Evolutionary conservation across 53 echinoderm and acorn worm genomes (phyloP), one percentile per base, ranked within the genome.

Genomic region (Luidia sarsii): DNA sequence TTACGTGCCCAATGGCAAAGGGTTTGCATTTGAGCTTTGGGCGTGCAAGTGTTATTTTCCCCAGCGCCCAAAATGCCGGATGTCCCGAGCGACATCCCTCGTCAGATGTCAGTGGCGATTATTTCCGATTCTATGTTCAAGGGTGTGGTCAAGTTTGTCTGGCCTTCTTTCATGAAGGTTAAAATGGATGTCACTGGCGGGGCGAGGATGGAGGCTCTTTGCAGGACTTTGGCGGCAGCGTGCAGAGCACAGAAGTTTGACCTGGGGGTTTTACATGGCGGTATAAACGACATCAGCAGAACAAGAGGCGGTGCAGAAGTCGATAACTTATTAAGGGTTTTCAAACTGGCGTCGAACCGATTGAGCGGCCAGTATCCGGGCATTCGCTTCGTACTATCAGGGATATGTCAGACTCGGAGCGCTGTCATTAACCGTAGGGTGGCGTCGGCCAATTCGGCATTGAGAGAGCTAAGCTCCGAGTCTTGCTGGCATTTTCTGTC

Each of bases 111-210:
- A 29, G 28, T 62, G 16, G 10, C 33, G 31, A 18, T 62, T 10
- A 33, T 62, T 30, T 62, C 63, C 2, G 63, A 62, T 11, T 62
- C 63, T 33, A 62, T 62, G 35, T 62, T 62, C 63, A 63, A 34
- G 64, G 64, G 35, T 15, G 19, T 64, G 15, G 33, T 31, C 33
- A 33, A 31, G 2, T 64, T 64, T 64, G 64, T n/a, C 34, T 64
- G 64, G 64, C 64, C 64, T 16, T 64, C 64, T 7, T 64, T 34
- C 37, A 14, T 64, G 15, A 34, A 64, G 11, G 37, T 64, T 35
- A 31, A 64, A 19, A 35, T 64, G n/a, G 34, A 64, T 33, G 64
- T 64, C 13, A 16, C n/a, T 64, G 64, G 64, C 19, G 37, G 64
- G 35, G 64, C 64, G 19, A 64, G n/a, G 35, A 64, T 64, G 35